phyloP scores from a whole-genome alignment of 2,113 vertebrate species.

The Morone saxatilis region DNA sequence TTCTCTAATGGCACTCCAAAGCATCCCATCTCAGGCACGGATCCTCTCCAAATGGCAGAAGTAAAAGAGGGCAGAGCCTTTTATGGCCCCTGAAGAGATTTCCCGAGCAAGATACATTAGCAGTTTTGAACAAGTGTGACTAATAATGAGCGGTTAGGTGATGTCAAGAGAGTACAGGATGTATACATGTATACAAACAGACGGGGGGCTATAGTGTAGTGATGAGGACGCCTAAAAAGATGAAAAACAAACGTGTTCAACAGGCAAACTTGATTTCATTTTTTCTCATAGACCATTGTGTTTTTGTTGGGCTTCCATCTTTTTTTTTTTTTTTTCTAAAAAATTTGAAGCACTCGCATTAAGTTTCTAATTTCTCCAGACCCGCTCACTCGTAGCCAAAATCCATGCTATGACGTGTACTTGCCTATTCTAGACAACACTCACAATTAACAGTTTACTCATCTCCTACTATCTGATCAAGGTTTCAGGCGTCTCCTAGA shows the following conservation, averaged over 20 bases:
- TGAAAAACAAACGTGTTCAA: too few relatives aligned
- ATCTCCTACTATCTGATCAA: too few relatives aligned
- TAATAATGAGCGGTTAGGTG: conserved; percentile 1
- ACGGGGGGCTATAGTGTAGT: neutral
- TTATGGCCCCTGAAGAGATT: conserved; percentile 29
- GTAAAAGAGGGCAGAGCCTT: conserved; percentile 30
- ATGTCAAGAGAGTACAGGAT: conserved; percentile 13
- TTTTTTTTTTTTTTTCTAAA: neutral
- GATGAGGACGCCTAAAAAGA: neutral
- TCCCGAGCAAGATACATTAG: conserved; percentile 33
- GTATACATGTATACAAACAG: neutral
- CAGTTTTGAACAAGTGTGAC: neutral
- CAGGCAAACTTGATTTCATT: neutral
- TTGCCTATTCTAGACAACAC: too few relatives aligned
- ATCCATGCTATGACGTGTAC: too few relatives aligned
- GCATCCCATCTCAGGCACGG: conserved; percentile 37
- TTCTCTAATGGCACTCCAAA: conserved; percentile 68
- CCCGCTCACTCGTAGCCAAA: neutral
- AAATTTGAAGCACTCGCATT: neutral
- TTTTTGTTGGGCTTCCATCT: neutral
- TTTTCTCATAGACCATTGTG: neutral
- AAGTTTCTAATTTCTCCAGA: neutral
- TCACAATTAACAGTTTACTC: too few relatives aligned
- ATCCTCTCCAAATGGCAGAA: conserved; percentile 41
- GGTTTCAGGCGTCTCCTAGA: neutral